phyloP scores from a whole-genome alignment of 2,797 vertebrate genomes.

The Sebastiscus tertius region DNA sequence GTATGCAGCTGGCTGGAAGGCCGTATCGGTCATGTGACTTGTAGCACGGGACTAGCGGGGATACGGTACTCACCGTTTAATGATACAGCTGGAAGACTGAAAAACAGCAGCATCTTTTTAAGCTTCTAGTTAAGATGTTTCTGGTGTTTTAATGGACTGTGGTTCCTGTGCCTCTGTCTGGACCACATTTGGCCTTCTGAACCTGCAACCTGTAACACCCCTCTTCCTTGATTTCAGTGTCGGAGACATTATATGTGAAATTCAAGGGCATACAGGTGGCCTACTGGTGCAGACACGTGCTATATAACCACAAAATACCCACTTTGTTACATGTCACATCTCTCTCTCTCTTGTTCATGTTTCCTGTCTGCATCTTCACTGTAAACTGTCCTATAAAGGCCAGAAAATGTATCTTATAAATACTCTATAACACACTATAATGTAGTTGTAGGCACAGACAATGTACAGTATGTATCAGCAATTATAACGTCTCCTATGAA shows the following conservation, averaged over 20 bases:
- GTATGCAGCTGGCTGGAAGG: constrained; percentile 16
- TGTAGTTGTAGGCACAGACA: no score
- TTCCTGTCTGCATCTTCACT: neutral
- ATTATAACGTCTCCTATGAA: neutral
- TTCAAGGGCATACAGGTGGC: neutral
- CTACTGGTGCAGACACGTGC: neutral
- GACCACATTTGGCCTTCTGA: neutral
- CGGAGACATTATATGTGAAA: neutral
- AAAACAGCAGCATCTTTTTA: neutral
- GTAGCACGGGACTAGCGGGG: constrained; percentile 34
- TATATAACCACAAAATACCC: neutral
- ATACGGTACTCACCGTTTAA: constrained; percentile 1
- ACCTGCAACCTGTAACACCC: neutral
- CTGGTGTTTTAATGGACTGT: neutral
- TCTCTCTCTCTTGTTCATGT: neutral
- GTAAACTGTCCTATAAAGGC: neutral
- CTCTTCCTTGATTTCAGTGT: neutral
- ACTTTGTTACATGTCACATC: neutral
- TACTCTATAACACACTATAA: no score
- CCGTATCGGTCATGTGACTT: constrained; percentile 59
- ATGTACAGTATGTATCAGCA: neutral
- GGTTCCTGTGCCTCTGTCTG: neutral
- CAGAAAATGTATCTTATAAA: neutral
- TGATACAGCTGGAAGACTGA: neutral
- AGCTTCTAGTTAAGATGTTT: neutral